Evolutionary conservation across 2,888 invertebrate genomes (phyloP).

Genomic region (Tridacna gigas): DNA sequence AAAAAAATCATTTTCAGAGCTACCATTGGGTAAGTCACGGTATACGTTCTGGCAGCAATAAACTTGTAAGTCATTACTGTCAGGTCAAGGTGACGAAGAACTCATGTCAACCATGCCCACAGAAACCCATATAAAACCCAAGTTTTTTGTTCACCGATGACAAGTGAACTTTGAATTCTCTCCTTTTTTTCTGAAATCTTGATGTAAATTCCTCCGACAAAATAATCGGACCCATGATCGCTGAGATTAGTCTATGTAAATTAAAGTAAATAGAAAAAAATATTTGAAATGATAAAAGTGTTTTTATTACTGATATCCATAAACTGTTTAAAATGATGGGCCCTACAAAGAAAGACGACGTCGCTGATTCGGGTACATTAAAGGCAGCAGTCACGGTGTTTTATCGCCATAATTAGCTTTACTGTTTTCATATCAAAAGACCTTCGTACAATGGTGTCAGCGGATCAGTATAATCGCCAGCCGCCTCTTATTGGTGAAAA

Average conservation of each 20-base stretch:
- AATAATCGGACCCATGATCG: not conserved
- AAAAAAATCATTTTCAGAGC: too few species aligned
- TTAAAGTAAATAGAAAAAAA: conserved; percentile 54
- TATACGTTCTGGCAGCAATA: too few species aligned
- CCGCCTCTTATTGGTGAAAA: not conserved
- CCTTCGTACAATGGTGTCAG: conserved; percentile 51
- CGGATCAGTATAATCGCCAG: not conserved
- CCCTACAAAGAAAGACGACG: not conserved
- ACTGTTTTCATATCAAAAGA: conserved; percentile 44
- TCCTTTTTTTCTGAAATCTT: not conserved
- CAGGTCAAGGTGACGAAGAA: too few species aligned
- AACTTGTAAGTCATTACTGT: too few species aligned
- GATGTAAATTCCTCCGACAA: conserved; percentile 13
- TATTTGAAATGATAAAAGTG: conserved; percentile 53
- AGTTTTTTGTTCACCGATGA: not conserved
- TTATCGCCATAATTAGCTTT: conserved; percentile 4
- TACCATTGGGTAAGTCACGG: too few species aligned
- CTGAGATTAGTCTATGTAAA: conserved; percentile 39
- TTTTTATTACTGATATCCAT: conserved; percentile 35
- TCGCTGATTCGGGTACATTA: not conserved
- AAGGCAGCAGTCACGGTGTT: not conserved
- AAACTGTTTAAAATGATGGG: conserved; percentile 4
- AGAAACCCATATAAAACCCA: too few species aligned
- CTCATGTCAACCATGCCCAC: too few species aligned
- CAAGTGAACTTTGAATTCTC: not conserved